A percentile compares a stretch with the other conserved stretches of the same genome.
Conservation (phyloP, 2,888 invertebrate species). For the Andrena bucephala region DNA sequence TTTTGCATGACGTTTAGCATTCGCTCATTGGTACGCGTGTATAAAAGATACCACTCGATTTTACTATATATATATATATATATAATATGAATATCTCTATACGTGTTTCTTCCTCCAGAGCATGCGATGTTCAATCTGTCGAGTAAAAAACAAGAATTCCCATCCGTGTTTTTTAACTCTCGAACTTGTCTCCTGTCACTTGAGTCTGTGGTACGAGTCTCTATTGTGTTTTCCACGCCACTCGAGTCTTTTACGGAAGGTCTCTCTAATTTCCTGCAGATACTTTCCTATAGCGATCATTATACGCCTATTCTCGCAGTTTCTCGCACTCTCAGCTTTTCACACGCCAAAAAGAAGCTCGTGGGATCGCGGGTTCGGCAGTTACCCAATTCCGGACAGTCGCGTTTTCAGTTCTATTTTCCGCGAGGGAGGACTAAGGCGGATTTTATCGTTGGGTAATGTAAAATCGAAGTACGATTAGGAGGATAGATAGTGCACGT, state of each 20-base stretch:
- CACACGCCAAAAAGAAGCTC: neutral
- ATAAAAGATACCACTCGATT: slow-evolving; percentile 40
- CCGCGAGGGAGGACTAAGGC: too few relatives aligned
- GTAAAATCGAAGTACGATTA: too few relatives aligned
- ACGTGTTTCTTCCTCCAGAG: slow-evolving; percentile 60
- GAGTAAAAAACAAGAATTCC: slow-evolving; percentile 42
- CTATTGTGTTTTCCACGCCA: slow-evolving; percentile 20
- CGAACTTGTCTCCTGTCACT: slow-evolving; percentile 30
- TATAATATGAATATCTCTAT: slow-evolving; percentile 40
- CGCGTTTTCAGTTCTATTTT: too few relatives aligned
- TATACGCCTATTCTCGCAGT: slow-evolving; percentile 51
- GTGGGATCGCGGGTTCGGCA: neutral
- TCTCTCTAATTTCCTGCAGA: slow-evolving; percentile 41
- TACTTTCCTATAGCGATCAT: slow-evolving; percentile 26
- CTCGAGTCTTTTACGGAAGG: slow-evolving; percentile 23
- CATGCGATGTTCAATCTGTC: slow-evolving; percentile 66
- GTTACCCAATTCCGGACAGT: neutral
- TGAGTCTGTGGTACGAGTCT: slow-evolving; percentile 35
- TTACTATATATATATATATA: slow-evolving; percentile 22
- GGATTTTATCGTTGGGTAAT: too few relatives aligned
- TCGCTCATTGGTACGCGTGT: slow-evolving; percentile 52
- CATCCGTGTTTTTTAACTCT: slow-evolving; percentile 39
- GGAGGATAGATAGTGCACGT: too few relatives aligned
- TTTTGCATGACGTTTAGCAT: slow-evolving; percentile 66
- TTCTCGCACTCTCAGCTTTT: slow-evolving; percentile 64